Evolutionary conservation across 2,113 vertebrate species (phyloP).

Genomic region (Hemibates koningsi): DNA sequence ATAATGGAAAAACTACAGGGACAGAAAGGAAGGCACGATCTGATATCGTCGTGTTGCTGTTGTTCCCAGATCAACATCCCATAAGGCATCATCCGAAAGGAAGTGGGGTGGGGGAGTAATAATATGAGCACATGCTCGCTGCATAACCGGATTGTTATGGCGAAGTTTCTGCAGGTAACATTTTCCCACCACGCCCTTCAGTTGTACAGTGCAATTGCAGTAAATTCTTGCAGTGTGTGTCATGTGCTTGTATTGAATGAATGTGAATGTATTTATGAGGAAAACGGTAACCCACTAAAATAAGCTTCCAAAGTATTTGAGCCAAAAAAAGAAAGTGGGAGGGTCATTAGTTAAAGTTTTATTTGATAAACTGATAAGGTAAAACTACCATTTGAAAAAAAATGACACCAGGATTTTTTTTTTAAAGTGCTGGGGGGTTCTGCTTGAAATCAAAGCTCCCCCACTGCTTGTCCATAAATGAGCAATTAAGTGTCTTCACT

Average conservation of each 20-base stretch:
- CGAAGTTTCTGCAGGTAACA: not conserved
- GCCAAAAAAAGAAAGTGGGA: not conserved
- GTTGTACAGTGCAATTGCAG: constrained; percentile 18
- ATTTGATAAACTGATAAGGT: not conserved
- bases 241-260: not conserved
- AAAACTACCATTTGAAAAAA: not conserved
- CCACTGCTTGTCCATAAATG: not conserved
- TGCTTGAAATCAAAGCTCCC: not conserved
- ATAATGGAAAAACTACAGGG: not conserved
- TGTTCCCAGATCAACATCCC: too few relatives aligned
- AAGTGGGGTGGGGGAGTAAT: not conserved
- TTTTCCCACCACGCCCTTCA: constrained; percentile 62
- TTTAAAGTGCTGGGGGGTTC: not conserved
- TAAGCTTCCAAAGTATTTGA: not conserved
- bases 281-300: not conserved
- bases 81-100: not conserved
- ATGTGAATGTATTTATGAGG: not conserved
- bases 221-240: not conserved
- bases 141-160: constrained; percentile 40
- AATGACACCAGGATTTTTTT: not conserved
- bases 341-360: not conserved
- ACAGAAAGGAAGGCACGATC: not conserved
- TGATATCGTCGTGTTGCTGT: too few relatives aligned
- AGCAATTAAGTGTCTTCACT: not conserved
- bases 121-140: not conserved